Evolutionary conservation across 2,888 invertebrate genomes (phyloP).

Genomic region (Colostygia pectinataria): DNA sequence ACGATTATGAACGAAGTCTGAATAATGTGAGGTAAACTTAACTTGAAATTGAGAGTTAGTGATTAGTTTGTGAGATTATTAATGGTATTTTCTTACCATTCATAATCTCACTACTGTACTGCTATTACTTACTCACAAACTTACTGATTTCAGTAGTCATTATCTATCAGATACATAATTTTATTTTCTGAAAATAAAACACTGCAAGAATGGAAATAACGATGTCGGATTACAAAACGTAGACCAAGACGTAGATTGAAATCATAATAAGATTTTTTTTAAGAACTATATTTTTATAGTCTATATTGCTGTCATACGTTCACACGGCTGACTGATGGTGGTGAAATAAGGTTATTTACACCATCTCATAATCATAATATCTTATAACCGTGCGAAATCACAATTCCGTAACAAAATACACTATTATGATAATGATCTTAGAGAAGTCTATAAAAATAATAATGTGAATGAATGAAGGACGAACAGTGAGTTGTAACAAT

Average conservation of each 20-base stretch:
- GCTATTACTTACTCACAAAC: too few species aligned
- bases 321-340: constrained; percentile 32
- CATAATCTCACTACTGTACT: too few species aligned
- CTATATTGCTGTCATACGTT: constrained; percentile 19
- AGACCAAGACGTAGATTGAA: constrained; percentile 1
- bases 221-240: background rate
- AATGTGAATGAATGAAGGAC: too few species aligned
- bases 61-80: too few species aligned
- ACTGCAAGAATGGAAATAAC: too few species aligned
- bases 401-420: constrained; percentile 12
- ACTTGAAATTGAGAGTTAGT: constrained; percentile 3
- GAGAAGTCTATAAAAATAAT: constrained; percentile 2
- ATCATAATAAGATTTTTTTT: constrained; percentile 1
- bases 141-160: too few species aligned
- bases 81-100: too few species aligned
- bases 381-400: constrained; percentile 18
- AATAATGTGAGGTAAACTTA: constrained; percentile 11
- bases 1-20: constrained; percentile 13
- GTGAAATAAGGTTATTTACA: constrained; percentile 31
- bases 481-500: too few species aligned
- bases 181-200: too few species aligned
- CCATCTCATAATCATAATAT: constrained; percentile 26
- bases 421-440: constrained; percentile 14
- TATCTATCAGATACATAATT: too few species aligned
- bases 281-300: background rate